Evolutionary conservation across 2,888 invertebrate species (phyloP).

Genomic region (Plusia festucae): DNA sequence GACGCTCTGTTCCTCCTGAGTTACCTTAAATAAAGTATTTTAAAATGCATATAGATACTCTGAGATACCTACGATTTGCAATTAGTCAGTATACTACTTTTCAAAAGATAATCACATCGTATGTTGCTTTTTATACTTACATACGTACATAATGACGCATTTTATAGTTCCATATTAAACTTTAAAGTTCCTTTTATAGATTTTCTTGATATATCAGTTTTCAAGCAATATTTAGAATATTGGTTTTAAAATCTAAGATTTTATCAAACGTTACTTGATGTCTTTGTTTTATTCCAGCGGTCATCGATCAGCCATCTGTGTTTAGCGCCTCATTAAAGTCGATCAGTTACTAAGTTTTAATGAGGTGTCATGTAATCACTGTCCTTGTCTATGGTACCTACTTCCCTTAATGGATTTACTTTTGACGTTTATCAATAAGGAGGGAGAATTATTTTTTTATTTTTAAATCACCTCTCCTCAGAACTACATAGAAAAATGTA

Average conservation of each 20-base stretch:
- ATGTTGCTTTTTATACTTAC: no score
- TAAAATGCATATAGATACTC: no score
- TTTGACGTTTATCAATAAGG: not conserved
- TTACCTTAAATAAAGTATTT: no score
- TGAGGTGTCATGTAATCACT: conserved; percentile 5
- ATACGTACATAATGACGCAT: no score
- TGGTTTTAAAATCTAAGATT: no score
- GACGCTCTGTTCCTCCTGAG: no score
- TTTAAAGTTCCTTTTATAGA: no score
- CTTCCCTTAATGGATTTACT: not conserved
- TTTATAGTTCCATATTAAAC: no score
- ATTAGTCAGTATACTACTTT: no score
- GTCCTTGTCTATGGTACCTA: not conserved
- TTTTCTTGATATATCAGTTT: not conserved
- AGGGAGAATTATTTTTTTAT: not conserved
- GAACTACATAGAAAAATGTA: not conserved
- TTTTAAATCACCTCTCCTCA: not conserved
- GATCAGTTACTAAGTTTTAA: conserved; percentile 3
- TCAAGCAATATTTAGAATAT: not conserved
- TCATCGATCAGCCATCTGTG: conserved; percentile 7
- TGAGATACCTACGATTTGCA: no score
- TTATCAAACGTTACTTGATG: no score
- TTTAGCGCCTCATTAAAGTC: not conserved
- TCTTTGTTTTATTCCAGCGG: conserved; percentile 2
- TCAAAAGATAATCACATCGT: no score